A percentile compares a stretch with the other conserved stretches of the same genome.
Conservation (phyloP, 2,888 invertebrate species). For the Parnassius mnemosyne region DNA sequence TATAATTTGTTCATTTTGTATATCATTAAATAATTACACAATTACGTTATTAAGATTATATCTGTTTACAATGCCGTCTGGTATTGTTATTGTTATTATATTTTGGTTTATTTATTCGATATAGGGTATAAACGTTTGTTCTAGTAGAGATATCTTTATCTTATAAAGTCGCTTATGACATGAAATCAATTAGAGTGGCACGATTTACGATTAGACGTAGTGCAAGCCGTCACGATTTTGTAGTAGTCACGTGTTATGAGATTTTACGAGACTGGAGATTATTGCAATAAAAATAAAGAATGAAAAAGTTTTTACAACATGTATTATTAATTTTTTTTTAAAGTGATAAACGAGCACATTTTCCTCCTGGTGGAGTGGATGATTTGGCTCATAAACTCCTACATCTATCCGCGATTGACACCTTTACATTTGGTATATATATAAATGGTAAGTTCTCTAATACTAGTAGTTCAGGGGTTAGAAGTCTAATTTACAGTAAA, state of each 20-base stretch:
- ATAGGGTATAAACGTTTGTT: background rate
- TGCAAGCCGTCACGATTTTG: conserved; percentile 8
- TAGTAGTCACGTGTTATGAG: conserved; percentile 13
- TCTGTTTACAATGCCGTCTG: conserved; percentile 7
- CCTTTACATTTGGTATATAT: too few species aligned
- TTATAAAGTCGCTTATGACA: conserved; percentile 5
- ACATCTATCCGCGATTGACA: too few species aligned
- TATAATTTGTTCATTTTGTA: conserved; percentile 3
- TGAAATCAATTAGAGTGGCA: conserved; percentile 13
- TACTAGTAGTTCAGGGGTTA: too few species aligned
- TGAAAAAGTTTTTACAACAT: too few species aligned
- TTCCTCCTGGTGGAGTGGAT: too few species aligned
- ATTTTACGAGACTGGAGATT: background rate
- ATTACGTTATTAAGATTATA: conserved; percentile 8
- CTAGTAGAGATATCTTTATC: background rate
- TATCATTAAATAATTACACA: conserved; percentile 4
- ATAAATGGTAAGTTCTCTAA: too few species aligned
- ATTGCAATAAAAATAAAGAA: too few species aligned
- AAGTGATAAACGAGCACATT: too few species aligned
- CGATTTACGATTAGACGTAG: conserved; percentile 14
- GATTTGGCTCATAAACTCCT: too few species aligned
- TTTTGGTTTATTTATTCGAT: background rate
- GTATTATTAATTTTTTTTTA: too few species aligned
- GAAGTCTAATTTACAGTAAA: too few species aligned
- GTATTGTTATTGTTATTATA: background rate